Conservation (phyloP, 1,140 invertebrate genomes). For the Xylocopa sonorina region DNA sequence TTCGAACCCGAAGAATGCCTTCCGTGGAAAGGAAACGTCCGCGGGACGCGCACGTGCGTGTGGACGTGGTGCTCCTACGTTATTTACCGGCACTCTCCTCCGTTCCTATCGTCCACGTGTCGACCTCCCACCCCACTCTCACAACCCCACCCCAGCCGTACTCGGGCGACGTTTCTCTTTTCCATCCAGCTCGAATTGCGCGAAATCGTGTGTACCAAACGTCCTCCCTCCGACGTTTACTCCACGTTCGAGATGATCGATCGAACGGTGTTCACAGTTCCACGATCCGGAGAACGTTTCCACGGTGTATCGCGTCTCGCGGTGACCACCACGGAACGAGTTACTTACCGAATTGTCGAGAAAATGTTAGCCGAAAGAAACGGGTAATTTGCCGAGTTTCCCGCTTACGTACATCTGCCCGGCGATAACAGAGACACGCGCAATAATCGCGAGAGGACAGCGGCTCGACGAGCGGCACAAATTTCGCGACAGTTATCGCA, state of each 20-base stretch:
- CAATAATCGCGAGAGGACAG: neutral
- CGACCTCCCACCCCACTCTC: too few species aligned
- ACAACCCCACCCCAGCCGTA: too few species aligned
- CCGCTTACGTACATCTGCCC: conserved; percentile 5
- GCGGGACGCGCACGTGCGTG: conserved; percentile 39
- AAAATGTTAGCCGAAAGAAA: neutral
- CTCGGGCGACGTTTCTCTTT: too few species aligned
- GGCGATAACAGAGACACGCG: neutral
- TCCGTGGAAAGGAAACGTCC: conserved; percentile 1
- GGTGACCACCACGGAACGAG: too few species aligned
- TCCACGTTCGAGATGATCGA: conserved; percentile 18
- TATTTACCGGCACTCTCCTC: conserved; percentile 4
- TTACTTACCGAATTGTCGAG: neutral
- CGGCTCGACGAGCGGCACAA: neutral
- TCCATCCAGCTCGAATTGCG: neutral
- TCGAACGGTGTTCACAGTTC: too few species aligned
- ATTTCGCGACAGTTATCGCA: neutral
- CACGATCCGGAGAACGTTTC: neutral
- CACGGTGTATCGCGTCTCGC: too few species aligned
- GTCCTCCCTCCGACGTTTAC: too few species aligned
- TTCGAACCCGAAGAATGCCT: conserved; percentile 37
- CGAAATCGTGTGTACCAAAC: too few species aligned
- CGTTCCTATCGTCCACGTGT: neutral
- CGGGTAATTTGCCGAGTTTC: too few species aligned
- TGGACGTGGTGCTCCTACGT: conserved; percentile 17